A percentile compares a stretch with the other conserved stretches of the same genome.
phyloP scores from a whole-genome alignment of 2,888 invertebrate genomes.

The Idaea straminata region DNA sequence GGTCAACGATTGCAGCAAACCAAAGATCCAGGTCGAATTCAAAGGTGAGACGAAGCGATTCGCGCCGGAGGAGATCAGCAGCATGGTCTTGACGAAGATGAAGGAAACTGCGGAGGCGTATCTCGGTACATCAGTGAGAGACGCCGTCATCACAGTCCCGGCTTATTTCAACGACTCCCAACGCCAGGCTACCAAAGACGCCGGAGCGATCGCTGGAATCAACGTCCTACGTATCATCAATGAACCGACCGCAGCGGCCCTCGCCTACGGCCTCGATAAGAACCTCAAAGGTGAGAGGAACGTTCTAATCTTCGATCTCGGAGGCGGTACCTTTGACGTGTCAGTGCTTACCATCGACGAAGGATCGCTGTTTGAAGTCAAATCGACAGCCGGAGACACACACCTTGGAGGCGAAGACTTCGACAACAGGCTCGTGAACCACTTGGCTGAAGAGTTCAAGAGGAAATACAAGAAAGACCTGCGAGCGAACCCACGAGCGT shows the following conservation, averaged over 20 bases:
- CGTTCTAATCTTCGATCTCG: slow-evolving; percentile 83
- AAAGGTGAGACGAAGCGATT: slow-evolving; percentile 83
- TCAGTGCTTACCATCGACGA: slow-evolving; percentile 91
- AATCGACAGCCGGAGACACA: slow-evolving; percentile 91
- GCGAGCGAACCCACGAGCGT: slow-evolving; percentile 81
- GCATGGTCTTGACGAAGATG: slow-evolving; percentile 81
- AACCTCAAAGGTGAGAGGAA: slow-evolving; percentile 83
- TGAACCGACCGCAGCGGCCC: slow-evolving; percentile 88
- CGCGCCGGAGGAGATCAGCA: slow-evolving; percentile 85
- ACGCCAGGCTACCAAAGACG: slow-evolving; percentile 90
- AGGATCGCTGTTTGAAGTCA: slow-evolving; percentile 87
- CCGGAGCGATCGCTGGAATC: slow-evolving; percentile 87
- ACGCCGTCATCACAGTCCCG: slow-evolving; percentile 90
- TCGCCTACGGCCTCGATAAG: slow-evolving; percentile 86
- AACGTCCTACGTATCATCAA: slow-evolving; percentile 91
- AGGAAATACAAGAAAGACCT: slow-evolving; percentile 86
- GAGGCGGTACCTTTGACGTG: slow-evolving; percentile 88
- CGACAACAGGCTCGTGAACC: slow-evolving; percentile 82
- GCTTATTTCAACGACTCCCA: slow-evolving; percentile 89
- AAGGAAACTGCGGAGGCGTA: slow-evolving; percentile 87
- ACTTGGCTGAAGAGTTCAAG: slow-evolving; percentile 85
- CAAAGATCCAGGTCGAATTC: slow-evolving; percentile 84
- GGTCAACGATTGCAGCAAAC: slow-evolving; percentile 82
- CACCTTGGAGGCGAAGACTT: slow-evolving; percentile 89
- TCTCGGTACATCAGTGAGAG: slow-evolving; percentile 82